Evolutionary conservation across 2,797 vertebrate species (phyloP).

Genomic region (Triplophysa yarkandensis): DNA sequence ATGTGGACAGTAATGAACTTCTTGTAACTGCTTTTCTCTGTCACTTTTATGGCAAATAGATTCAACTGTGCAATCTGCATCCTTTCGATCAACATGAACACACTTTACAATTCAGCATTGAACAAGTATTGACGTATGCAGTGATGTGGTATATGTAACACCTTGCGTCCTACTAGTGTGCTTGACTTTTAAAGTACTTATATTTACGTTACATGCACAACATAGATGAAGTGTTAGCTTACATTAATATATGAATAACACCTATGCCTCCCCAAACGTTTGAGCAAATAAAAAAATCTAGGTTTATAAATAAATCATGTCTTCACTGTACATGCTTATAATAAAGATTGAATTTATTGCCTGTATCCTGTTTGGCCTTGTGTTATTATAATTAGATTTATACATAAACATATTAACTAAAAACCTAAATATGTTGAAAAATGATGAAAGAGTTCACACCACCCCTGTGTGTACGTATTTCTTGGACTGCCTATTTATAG

Average conservation of each 20-base stretch:
- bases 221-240: neutral
- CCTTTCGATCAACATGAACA: neutral
- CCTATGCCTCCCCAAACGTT: slow-evolving; percentile 1
- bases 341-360: slow-evolving; percentile 48
- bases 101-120: slow-evolving; percentile 4
- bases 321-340: slow-evolving; percentile 5
- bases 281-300: neutral
- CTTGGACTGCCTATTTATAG: too few species aligned
- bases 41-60: neutral
- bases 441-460: too few species aligned
- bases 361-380: slow-evolving; percentile 18
- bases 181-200: slow-evolving; percentile 34
- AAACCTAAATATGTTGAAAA: too few species aligned
- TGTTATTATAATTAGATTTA: slow-evolving; percentile 24
- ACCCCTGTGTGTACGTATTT: too few species aligned
- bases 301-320: neutral
- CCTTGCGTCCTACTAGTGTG: slow-evolving; percentile 20
- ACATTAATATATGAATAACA: neutral
- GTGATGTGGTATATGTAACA: neutral
- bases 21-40: slow-evolving; percentile 12
- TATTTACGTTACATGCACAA: neutral
- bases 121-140: slow-evolving; percentile 9
- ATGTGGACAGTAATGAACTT: neutral
- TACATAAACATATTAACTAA: slow-evolving; percentile 3
- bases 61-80: neutral